Evolutionary conservation across 2,113 vertebrate species (phyloP).

Genomic region (Aix galericulata): DNA sequence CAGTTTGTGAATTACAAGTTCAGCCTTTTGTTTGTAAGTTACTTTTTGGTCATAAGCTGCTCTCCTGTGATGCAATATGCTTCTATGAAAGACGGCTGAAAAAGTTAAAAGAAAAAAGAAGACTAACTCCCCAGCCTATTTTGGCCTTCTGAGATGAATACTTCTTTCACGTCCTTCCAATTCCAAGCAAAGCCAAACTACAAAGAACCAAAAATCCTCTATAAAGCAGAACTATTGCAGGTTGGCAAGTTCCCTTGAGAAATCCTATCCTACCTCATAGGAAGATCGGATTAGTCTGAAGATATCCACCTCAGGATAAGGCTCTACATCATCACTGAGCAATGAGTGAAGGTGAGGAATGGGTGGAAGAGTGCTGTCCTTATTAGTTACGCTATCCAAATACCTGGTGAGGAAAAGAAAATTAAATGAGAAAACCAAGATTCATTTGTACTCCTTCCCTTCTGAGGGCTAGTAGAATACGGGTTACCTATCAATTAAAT

Average conservation of each 20-base stretch:
- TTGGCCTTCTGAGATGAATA: neutral
- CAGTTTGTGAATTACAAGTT: neutral
- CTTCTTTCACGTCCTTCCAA: neutral
- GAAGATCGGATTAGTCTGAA: constrained; percentile 93
- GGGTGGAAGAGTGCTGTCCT: constrained; percentile 95
- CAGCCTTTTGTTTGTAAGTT: neutral
- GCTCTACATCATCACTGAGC: constrained; percentile 91
- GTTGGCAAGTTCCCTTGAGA: neutral
- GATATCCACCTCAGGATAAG: constrained; percentile 96
- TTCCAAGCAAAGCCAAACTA: neutral
- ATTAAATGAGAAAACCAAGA: neutral
- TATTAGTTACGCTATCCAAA: constrained; percentile 96
- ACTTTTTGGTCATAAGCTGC: neutral
- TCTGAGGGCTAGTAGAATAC: neutral
- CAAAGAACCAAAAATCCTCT: neutral
- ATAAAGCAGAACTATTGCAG: neutral
- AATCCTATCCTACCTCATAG: constrained; percentile 85
- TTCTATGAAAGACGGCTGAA: neutral
- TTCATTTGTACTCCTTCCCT: neutral
- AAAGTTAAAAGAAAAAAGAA: neutral
- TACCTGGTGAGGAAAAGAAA: constrained; percentile 77
- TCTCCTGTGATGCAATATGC: neutral
- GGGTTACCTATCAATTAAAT: neutral
- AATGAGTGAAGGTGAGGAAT: constrained; percentile 97
- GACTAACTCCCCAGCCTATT: neutral